phyloP scores from a whole-genome alignment of 1,140 invertebrate genomes.

The Frieseomelitta varia region DNA sequence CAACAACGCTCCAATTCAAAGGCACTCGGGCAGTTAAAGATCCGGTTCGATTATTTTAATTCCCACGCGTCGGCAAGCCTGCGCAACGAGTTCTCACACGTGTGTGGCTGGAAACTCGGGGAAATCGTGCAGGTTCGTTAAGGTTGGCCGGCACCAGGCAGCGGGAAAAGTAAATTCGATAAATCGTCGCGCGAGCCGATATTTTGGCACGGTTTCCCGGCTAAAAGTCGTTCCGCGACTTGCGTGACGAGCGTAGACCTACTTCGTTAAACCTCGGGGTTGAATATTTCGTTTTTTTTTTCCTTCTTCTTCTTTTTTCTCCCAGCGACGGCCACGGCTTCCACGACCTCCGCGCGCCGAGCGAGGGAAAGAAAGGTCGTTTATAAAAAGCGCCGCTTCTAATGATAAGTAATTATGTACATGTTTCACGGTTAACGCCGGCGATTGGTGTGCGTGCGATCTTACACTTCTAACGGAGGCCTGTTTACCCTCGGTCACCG shows the following conservation, averaged over 20 bases:
- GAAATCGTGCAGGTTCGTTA: background rate
- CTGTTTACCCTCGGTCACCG: constrained; percentile 19
- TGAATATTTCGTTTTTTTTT: constrained; percentile 8
- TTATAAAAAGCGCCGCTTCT: constrained; percentile 44
- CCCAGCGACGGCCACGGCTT: background rate
- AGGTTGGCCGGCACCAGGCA: too few relatives aligned
- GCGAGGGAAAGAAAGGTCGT: constrained; percentile 40
- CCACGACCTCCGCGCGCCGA: constrained; percentile 21
- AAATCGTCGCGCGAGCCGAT: background rate
- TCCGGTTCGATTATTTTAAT: background rate
- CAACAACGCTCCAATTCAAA: background rate
- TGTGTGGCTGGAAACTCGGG: background rate
- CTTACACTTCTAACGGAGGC: constrained; percentile 14
- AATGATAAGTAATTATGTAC: constrained; percentile 38
- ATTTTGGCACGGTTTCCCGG: background rate
- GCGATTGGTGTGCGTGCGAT: constrained; percentile 15
- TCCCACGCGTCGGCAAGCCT: background rate
- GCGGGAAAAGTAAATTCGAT: background rate
- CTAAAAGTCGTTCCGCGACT: constrained; percentile 15
- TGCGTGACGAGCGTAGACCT: constrained; percentile 22
- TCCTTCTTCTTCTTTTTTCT: too few relatives aligned
- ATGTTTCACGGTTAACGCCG: constrained; percentile 16
- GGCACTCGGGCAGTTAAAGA: background rate
- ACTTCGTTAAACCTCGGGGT: background rate
- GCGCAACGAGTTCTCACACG: background rate